These are phyloP conservation scores for Zoroaster sp. DNA, from an alignment of 53 echinoderm and acorn worm species.

Conservation along the genomic window DNA sequence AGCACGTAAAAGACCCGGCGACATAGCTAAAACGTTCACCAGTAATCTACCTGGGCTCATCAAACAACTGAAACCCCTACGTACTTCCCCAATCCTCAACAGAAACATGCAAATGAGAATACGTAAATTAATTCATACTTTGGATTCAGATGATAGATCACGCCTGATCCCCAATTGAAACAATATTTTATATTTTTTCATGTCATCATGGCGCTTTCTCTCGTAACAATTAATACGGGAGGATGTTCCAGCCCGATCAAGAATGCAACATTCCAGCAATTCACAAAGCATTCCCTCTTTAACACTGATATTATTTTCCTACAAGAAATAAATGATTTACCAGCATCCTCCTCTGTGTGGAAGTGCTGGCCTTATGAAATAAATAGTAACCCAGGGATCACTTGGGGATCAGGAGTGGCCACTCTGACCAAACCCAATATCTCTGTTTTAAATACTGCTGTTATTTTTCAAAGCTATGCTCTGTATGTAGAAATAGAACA, in stretches of 20 bases:
- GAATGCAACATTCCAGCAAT: neutral
- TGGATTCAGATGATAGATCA: too few relatives aligned
- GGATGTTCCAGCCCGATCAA: neutral
- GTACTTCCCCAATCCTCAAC: too few relatives aligned
- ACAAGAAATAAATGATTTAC: neutral
- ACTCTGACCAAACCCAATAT: neutral
- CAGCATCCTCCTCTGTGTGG: neutral
- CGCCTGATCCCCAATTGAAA: too few relatives aligned
- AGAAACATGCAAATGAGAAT: too few relatives aligned
- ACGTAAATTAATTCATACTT: too few relatives aligned
- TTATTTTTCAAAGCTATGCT: neutral
- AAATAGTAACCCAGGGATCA: neutral
- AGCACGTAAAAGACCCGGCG: too few relatives aligned
- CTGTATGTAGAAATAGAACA: neutral
- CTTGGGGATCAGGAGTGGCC: neutral
- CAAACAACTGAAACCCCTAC: too few relatives aligned
- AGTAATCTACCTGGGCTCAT: too few relatives aligned
- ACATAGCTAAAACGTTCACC: too few relatives aligned
- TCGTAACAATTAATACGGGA: neutral
- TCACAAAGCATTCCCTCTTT: neutral
- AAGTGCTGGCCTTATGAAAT: neutral
- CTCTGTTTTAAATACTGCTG: neutral
- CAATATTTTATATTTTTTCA: too few relatives aligned
- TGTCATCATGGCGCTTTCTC: too few relatives aligned
- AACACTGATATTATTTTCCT: neutral